Base-by-base conservation (phyloP, 1,140 invertebrate genomes). In the Drosophila kohkoa region DNA sequence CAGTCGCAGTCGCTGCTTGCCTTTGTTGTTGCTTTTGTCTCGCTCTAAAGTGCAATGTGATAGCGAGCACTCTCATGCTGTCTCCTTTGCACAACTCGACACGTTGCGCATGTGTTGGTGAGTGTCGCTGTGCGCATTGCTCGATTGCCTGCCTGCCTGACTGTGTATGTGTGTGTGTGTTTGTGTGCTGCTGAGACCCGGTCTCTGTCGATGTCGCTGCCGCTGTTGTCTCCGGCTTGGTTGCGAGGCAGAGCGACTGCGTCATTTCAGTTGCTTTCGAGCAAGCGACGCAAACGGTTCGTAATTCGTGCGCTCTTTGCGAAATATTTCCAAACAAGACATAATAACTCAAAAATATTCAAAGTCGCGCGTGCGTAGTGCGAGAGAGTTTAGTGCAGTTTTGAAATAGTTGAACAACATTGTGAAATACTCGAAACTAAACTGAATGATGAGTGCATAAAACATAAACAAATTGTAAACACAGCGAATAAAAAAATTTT, bases 241-340 rank as follows among this genome's bases (percentile, higher is more conserved):
- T 71, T 28, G 57, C 28, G 13, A 48, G 35, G 43, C 41, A 11
- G 49, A 52, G 46, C 16, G 59, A 62, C 82, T 87, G 51, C 75
- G 55, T 82, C 59, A 81, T 32, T 69, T 90, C 80, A 90, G 71
- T 90, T 81, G 88, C 80, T 83, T 74, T 63, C 70, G 69, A 90
- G 71, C 72, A 55, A 77, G 69, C 82, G 62, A 82, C 60, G 70
- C 68, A 77, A 81, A 81, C 87, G 80, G 87, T 89, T 89, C 77
- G 62, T 74, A 57, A 15, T 68, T 59, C 54, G 66, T 54, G 74
- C 59, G 60, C 30, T 58, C 11, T 51, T 8, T 30, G 35, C 32
- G 38, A 51, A 43, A 49, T 8, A 46, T 49, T 59, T 43, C 1
- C 30, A 64, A 55, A 58, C 4, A 35, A 16, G 59, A 43, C 55